Evolutionary conservation across 2,888 invertebrate genomes (phyloP).

Genomic region (Orthosia gracilis): DNA sequence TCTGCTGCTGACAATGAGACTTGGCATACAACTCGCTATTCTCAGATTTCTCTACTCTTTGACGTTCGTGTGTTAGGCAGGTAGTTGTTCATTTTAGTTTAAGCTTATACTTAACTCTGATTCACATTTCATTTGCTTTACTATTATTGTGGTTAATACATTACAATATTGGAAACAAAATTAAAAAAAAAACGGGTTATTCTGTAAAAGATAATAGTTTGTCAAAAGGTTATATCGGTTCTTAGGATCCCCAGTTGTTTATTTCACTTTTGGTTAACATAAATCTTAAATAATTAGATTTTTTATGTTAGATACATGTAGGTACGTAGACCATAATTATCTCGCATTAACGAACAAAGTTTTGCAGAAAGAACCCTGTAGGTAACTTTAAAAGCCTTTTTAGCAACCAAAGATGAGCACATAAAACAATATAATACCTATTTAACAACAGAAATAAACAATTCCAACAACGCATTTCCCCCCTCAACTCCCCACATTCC

Average conservation of each 20-base stretch:
- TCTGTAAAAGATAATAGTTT: neutral
- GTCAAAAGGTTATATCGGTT: neutral
- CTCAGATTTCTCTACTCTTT: conserved; percentile 34
- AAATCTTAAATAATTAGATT: too few species aligned
- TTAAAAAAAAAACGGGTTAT: neutral
- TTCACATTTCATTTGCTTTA: neutral
- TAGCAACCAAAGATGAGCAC: neutral
- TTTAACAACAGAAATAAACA: conserved; percentile 40
- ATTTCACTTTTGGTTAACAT: too few species aligned
- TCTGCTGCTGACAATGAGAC: conserved; percentile 49
- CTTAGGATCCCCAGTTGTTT: neutral
- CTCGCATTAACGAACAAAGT: too few species aligned
- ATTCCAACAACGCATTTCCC: conserved; percentile 19
- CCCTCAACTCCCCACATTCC: conserved; percentile 22
- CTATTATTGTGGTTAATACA: neutral
- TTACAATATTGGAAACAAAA: neutral
- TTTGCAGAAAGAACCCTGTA: too few species aligned
- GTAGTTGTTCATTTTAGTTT: conserved; percentile 5
- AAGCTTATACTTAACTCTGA: neutral
- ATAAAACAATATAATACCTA: neutral
- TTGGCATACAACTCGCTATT: conserved; percentile 38
- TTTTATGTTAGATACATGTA: too few species aligned
- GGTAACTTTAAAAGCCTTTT: too few species aligned
- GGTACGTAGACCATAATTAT: too few species aligned
- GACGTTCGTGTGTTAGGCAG: conserved; percentile 22